A percentile compares a stretch with the other conserved stretches of the same genome.
phyloP scores from a whole-genome alignment of 2,113 vertebrate species.

The Perca flavescens region DNA sequence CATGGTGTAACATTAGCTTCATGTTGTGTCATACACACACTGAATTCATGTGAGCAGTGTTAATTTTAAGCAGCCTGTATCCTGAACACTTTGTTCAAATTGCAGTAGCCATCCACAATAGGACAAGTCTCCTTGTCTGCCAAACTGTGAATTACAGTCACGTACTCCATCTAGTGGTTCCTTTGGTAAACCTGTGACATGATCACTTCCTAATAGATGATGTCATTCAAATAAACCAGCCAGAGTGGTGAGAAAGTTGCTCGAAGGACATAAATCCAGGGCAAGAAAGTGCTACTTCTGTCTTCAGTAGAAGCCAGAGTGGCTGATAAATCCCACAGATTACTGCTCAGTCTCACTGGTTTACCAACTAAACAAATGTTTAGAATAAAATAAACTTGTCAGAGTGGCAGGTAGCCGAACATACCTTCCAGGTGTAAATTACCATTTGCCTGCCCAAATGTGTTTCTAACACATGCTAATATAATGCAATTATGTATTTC shows the following conservation, averaged over 20 bases:
- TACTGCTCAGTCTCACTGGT: background rate
- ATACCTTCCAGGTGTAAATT: background rate
- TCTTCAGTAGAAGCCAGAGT: background rate
- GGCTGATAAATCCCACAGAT: conserved; percentile 24
- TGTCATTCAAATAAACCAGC: conserved; percentile 61
- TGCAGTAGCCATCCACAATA: background rate
- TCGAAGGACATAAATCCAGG: conserved; percentile 37
- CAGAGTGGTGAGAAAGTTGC: conserved; percentile 43
- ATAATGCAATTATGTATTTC: background rate
- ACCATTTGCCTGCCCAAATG: background rate
- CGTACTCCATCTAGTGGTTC: conserved; percentile 70
- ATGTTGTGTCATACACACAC: background rate
- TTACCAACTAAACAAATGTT: background rate
- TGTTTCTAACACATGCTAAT: background rate
- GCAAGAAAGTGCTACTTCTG: background rate
- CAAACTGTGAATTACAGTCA: conserved; percentile 32
- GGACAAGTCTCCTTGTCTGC: conserved; percentile 1
- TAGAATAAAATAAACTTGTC: background rate
- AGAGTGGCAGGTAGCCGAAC: background rate
- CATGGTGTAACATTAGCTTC: background rate
- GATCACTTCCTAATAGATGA: conserved; percentile 46
- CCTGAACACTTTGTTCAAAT: conserved; percentile 1
- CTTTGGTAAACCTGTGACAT: conserved; percentile 12
- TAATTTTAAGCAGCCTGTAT: conserved; percentile 1
- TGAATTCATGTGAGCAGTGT: background rate